Base-by-base conservation (phyloP, 2,113 vertebrate genomes). In the Melanostigma gelatinosum region DNA sequence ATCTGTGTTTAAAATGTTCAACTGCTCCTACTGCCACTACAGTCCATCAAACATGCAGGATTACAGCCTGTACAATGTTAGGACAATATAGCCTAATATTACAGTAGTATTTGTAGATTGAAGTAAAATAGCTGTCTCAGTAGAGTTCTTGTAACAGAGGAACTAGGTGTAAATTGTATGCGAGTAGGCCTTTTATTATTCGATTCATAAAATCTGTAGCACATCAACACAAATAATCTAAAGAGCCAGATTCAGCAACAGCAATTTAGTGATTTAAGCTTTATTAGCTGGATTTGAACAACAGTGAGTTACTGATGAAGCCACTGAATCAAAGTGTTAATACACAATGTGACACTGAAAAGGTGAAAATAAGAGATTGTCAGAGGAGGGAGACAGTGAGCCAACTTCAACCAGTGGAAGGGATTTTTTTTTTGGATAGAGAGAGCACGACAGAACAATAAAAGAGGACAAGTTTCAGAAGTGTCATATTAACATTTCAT, bases 351-450 rank as follows among this genome's bases (percentile, higher is more conserved):
- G 9, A 18, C 3, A 36, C 12, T 68, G 13, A 40, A 29, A 54
- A 52, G 9, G 15, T 48, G 4, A 54, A 54, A 34, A 27, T 50
- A 27, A 44, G 11, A 60, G 20, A n/a, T 50, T 36, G 61, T 55
- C 34, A 46, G 44, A 62, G 75, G 75, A 86, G 65, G 75, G 65
- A 79, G 71, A 79, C 34, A 60, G 52, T 27, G 58, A 79, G 80
- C 52, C 58, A 40, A 50, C 42, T 40, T 63, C 15, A 24, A 44
- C 16, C 46, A 29, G n/a, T 34, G 20, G 66, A 40, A 52, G 15
- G 32, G 42, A 22, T 20, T 4, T 62, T 10, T 54, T 48, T 10
- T 50, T 38, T 18, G 24, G 27, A 12, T 15, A 50, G 12, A 44
- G 57, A 61, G 40, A 29, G 8, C 12, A 12, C 40, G 16, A 34